A percentile compares a stretch with the other conserved stretches of the same genome.
Conservation (phyloP, 1,140 invertebrate species). For the Eciton burchellii region DNA sequence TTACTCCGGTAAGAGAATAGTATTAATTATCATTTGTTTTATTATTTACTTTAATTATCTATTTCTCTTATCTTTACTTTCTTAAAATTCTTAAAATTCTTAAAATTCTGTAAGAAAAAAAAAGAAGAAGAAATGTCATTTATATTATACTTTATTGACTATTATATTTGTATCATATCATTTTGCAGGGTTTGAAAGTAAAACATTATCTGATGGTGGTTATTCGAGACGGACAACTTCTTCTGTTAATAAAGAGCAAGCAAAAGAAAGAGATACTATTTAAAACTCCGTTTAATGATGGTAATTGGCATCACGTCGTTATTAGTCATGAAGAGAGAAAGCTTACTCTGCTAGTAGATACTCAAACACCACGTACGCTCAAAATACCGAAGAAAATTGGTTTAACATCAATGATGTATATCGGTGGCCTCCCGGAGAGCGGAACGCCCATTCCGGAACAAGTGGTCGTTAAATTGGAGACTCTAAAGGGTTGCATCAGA, state of each 20-base stretch:
- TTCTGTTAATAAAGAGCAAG: conserved; percentile 89
- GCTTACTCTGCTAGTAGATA: conserved; percentile 90
- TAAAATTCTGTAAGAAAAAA: not conserved
- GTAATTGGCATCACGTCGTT: conserved; percentile 92
- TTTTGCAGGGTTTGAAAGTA: conserved; percentile 87
- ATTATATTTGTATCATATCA: not conserved
- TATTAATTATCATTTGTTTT: conserved; percentile 9
- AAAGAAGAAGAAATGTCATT: too few relatives aligned
- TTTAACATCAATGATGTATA: conserved; percentile 90
- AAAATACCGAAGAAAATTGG: conserved; percentile 90
- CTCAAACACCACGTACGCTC: conserved; percentile 87
- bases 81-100: not conserved
- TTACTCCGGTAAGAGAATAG: conserved; percentile 88
- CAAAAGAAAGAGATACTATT: conserved; percentile 88
- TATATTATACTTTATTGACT: not conserved
- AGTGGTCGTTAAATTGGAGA: conserved; percentile 89
- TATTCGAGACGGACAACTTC: conserved; percentile 90
- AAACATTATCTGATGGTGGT: conserved; percentile 91
- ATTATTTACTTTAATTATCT: conserved; percentile 1
- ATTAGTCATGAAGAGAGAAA: conserved; percentile 88
- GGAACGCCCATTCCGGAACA: conserved; percentile 85
- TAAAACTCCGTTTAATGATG: conserved; percentile 90
- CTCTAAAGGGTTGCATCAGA: conserved; percentile 93
- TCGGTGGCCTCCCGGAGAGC: conserved; percentile 91
- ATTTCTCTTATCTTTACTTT: conserved; percentile 33